These are phyloP conservation scores for Beris morrisii DNA, from an alignment of 2,888 invertebrate genomes.

Conservation along the genomic window DNA sequence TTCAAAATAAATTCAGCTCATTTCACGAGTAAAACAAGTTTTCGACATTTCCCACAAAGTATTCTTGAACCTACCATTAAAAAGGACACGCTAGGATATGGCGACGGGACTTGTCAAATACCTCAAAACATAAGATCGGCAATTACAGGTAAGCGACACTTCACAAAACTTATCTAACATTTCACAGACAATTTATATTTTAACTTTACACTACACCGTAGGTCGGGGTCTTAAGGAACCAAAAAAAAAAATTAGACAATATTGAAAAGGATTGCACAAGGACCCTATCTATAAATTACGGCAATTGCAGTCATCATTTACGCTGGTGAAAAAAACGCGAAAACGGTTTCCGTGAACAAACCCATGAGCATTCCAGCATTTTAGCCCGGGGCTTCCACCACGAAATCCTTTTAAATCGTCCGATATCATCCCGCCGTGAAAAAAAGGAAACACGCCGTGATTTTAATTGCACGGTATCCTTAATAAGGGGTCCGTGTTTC, in stretches of 20 bases:
- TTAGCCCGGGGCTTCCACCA: not conserved
- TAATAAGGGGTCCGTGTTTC: slow-evolving; percentile 35
- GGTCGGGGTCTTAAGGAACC: not conserved
- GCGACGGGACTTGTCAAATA: slow-evolving; percentile 22
- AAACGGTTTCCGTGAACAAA: slow-evolving; percentile 3
- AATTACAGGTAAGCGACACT: slow-evolving; percentile 34
- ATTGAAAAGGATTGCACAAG: not conserved
- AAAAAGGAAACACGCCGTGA: slow-evolving; percentile 25
- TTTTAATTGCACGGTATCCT: slow-evolving; percentile 42
- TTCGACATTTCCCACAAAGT: slow-evolving; percentile 28
- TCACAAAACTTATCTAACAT: slow-evolving; percentile 1
- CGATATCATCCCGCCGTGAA: not conserved
- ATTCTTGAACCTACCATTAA: not conserved
- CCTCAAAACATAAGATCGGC: slow-evolving; percentile 34
- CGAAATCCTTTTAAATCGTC: slow-evolving; percentile 23
- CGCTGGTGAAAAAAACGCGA: slow-evolving; percentile 13
- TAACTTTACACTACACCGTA: slow-evolving; percentile 9
- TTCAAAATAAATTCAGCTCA: no score
- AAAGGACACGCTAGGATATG: slow-evolving; percentile 9
- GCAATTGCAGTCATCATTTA: slow-evolving; percentile 13
- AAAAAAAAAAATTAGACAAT: not conserved
- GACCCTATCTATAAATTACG: slow-evolving; percentile 23
- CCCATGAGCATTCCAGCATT: not conserved
- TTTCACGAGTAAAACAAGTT: slow-evolving; percentile 1
- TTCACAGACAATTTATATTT: slow-evolving; percentile 25